Evolutionary conservation across 2,797 vertebrate genomes (phyloP), one percentile per base, ranked within the genome.

Genomic region (Phataginus tetradactyla): DNA sequence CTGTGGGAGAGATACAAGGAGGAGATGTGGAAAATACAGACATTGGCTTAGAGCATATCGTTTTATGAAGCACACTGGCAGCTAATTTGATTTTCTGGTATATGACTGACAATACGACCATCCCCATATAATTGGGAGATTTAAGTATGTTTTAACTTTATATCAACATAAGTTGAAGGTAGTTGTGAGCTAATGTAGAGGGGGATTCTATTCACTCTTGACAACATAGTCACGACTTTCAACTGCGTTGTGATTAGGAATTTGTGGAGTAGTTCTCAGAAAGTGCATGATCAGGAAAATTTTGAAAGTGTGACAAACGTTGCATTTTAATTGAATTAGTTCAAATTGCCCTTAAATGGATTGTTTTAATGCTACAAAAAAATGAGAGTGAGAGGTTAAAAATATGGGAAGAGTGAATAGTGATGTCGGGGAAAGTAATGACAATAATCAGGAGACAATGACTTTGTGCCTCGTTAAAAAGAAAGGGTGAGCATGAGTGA

Each of bases 311-410:
- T 72, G 64, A 84, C 29, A 64, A 63, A 75, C 55, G 37, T n/a
- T 87, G 64, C n/a, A 74, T 93, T 94, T 91, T 79, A n/a, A 87
- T 34, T 61, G 42, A 90, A 59, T 75, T 90, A 71, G 34, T 78
- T 91, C 63, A 87, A 69, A 42, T 29, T 83, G 34, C 42, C 64
- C 57, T 90, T 37, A 78, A 83, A 15, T 64, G 53, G 80, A 64
- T 64, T 64, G 3, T 86, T 77, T 86, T 64, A 86, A 71, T 81
- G 53, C n/a, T 81, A 77, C 55, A 71, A 75, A 94, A 64, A 91
- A 64, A 55, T 14, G 14, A 79, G 59, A 75, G 74, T 68, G 23
- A 81, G 74, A 86, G 34, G 34, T 90, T n/a, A 80, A 89, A 89
- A 83, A 80, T 66, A 77, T n/a, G 32, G 66, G 29, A 72, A 86